Evolutionary conservation across 2,113 vertebrate species (phyloP).

Genomic region (Piliocolobus tephrosceles): DNA sequence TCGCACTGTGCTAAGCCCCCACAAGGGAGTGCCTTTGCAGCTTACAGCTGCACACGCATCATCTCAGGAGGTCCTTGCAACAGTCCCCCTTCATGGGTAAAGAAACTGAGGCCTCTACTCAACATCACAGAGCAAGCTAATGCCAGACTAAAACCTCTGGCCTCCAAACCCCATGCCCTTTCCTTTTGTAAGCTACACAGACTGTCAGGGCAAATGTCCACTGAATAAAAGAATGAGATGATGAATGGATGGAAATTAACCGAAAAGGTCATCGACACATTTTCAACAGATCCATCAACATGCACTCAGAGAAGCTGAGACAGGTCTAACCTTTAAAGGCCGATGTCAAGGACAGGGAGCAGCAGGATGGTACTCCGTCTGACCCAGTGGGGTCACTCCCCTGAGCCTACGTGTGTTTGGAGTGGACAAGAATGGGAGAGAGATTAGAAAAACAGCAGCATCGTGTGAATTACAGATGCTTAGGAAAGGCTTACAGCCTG

Average conservation of each 20-base stretch:
- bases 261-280: fast-evolving
- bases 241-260: not conserved
- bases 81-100: not conserved
- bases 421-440: not conserved
- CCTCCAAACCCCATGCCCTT: not conserved
- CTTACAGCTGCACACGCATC: fast-evolving
- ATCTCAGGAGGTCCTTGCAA: not conserved
- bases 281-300: not conserved
- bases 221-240: not conserved
- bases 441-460: not conserved
- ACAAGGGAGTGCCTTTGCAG: not conserved
- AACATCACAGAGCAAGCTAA: not conserved
- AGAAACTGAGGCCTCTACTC: not conserved
- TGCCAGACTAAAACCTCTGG: not conserved
- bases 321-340: not conserved
- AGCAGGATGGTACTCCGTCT: not conserved
- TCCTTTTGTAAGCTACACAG: not conserved
- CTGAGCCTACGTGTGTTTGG: not conserved
- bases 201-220: not conserved
- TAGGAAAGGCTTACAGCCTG: not conserved
- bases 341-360: not conserved
- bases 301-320: not conserved
- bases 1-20: fast-evolving
- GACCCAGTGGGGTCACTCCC: not conserved
- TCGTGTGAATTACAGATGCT: not conserved